These are phyloP conservation scores for Xanthorhoe spadicearia DNA, from an alignment of 2,888 invertebrate species.

Conservation along the genomic window DNA sequence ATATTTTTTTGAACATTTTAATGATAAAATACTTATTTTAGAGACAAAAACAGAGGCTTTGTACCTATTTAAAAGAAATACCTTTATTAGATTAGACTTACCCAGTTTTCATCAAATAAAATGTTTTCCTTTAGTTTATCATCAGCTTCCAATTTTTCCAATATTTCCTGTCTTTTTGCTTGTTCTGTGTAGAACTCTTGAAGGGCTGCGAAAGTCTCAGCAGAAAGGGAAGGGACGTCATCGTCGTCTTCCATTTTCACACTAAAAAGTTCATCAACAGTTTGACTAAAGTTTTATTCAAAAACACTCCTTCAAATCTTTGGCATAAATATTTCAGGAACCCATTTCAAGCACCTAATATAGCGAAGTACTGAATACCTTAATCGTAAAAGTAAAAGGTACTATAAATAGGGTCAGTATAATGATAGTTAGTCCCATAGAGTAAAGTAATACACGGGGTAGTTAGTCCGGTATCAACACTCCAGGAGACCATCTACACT, in stretches of 20 bases:
- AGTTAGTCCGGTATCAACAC: constrained; percentile 32
- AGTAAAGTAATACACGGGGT: too few relatives aligned
- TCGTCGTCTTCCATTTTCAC: constrained; percentile 79
- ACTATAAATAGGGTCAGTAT: constrained; percentile 74
- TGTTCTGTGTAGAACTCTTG: constrained; percentile 92
- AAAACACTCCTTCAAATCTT: background rate
- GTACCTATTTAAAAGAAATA: too few relatives aligned
- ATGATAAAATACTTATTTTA: too few relatives aligned
- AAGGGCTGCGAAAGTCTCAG: constrained; percentile 89
- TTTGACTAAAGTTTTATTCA: constrained; percentile 10
- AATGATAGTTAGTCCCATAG: background rate
- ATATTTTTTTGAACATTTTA: too few relatives aligned
- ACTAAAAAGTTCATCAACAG: constrained; percentile 1
- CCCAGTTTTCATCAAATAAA: constrained; percentile 93
- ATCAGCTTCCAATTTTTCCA: constrained; percentile 76
- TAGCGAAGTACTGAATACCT: constrained; percentile 39
- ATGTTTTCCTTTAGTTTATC: constrained; percentile 76
- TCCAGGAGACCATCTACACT: constrained; percentile 17
- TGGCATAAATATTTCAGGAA: background rate
- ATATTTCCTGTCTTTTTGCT: constrained; percentile 84
- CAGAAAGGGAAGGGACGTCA: constrained; percentile 87
- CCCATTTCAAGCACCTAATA: background rate
- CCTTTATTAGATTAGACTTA: constrained; percentile 56
- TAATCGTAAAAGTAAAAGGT: constrained; percentile 63
- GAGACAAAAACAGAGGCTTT: background rate